phyloP scores from a whole-genome alignment of 1,140 invertebrate genomes.

The Olivierus martensii region DNA sequence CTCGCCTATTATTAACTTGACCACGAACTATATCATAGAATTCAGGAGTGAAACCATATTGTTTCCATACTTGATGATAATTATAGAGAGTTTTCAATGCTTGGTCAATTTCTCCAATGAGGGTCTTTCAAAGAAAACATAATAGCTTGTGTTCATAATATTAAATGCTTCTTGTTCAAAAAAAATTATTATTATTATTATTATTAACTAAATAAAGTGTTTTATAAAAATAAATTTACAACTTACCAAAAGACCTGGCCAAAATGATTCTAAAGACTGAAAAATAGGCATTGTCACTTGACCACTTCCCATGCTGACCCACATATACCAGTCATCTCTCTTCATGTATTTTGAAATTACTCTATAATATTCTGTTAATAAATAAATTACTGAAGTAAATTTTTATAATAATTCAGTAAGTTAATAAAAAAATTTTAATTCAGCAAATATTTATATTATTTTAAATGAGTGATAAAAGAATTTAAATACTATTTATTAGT shows the following conservation, averaged over 20 bases:
- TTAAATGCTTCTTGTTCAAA: neutral
- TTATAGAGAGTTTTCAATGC: constrained; percentile 88
- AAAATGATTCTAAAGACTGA: constrained; percentile 95
- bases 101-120: constrained; percentile 83
- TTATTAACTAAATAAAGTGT: neutral
- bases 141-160: neutral
- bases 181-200: neutral
- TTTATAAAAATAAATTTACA: neutral
- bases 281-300: constrained; percentile 92
- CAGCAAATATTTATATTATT: no score
- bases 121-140: constrained; percentile 35
- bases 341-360: constrained; percentile 77
- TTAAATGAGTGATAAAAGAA: no score
- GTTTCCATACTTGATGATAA: constrained; percentile 90
- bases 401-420: no score
- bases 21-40: constrained; percentile 82
- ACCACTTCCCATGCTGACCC: constrained; percentile 49
- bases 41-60: constrained; percentile 94
- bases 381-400: no score
- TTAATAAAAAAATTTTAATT: no score
- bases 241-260: constrained; percentile 83
- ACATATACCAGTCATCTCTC: constrained; percentile 56
- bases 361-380: constrained; percentile 45
- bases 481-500: no score
- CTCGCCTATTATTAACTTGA: constrained; percentile 64